Base-by-base conservation (phyloP, 1,140 invertebrate genomes). In the Ceratina australensis region DNA sequence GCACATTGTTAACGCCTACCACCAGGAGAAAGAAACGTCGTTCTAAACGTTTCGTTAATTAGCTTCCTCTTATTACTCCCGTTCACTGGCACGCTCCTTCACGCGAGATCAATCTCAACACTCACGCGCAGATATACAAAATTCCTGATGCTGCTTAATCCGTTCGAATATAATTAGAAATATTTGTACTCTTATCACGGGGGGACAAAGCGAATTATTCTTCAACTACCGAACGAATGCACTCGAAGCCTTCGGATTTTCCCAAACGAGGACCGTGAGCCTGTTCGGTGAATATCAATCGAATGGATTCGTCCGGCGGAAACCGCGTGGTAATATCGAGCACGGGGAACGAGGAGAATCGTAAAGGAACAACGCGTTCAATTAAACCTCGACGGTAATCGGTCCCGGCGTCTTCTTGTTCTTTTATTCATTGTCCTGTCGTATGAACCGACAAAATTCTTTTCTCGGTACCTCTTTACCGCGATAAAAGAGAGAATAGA, bases 161-260 rank as follows among this genome's bases (percentile, higher is more conserved):
- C 83, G 89, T 52, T 91, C 86, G 83, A 77, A 90, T 91, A 91
- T 90, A 91, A 86, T 84, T 90, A 89, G 3, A 90, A 91, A 91
- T 89, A 92, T 92, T 92, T 92, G 91, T 92, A 92, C 91, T 92
- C 87, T 92, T 89, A 90, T 90, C 80, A 85, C 89, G 90, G 90
- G 90, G 90, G 90, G 90, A 91, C 89, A 87, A 86, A 91, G 88
- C 88, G 73, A 16, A 87, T 87, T 86, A 73, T 82, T 80, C 86
- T 80, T 22, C 64, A 78, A 18, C 20, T 15, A 4, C 8, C 75
- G 72, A 80, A 86, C 24, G 28, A 33, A 33, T 5, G 28, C 28
- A 5, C n/a, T n/a, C n/a, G n/a, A n/a, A n/a, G n/a, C n/a, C n/a
- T n/a, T n/a, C n/a, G n/a, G n/a, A n/a, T n/a, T n/a, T n/a, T n/a